A percentile compares a stretch with the other conserved stretches of the same genome.
Conservation (phyloP, 2,797 vertebrate genomes). For the Sorex maritimensis region DNA sequence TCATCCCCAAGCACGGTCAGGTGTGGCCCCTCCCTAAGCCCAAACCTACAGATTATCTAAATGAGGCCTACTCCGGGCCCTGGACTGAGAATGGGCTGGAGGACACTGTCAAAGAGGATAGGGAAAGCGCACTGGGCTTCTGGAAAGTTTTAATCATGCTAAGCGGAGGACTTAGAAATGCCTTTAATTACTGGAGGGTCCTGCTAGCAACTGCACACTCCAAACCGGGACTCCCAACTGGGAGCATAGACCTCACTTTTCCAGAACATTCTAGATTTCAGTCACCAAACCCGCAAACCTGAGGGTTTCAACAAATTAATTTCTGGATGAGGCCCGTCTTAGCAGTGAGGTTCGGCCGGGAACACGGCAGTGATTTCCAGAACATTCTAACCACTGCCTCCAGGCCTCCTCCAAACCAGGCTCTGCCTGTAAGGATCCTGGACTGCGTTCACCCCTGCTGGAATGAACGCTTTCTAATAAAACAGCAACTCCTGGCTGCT, state of each 20-base stretch:
- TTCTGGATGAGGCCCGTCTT: too few relatives aligned
- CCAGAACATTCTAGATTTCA: not conserved
- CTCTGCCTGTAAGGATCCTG: not conserved
- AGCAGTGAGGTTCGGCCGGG: too few relatives aligned
- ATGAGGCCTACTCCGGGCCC: too few relatives aligned
- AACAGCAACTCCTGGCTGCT: not conserved
- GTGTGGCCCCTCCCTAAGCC: too few relatives aligned
- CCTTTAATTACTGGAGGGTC: not conserved
- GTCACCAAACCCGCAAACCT: too few relatives aligned
- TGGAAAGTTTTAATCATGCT: not conserved
- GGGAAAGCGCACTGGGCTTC: too few relatives aligned
- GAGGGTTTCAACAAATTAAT: too few relatives aligned
- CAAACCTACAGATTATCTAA: too few relatives aligned
- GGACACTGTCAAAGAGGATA: not conserved
- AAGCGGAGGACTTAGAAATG: not conserved
- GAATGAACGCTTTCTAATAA: not conserved
- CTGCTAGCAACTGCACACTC: not conserved
- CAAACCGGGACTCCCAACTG: not conserved
- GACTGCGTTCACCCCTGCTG: not conserved
- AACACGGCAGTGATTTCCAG: too few relatives aligned
- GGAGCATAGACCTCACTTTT: not conserved
- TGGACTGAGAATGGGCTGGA: not conserved
- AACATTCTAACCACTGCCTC: not conserved
- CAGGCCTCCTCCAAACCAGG: not conserved
- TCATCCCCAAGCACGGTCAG: too few relatives aligned